Evolutionary conservation across 2,113 vertebrate species (phyloP), one percentile per base, ranked within the genome.

Genomic region (Pitta sordida): DNA sequence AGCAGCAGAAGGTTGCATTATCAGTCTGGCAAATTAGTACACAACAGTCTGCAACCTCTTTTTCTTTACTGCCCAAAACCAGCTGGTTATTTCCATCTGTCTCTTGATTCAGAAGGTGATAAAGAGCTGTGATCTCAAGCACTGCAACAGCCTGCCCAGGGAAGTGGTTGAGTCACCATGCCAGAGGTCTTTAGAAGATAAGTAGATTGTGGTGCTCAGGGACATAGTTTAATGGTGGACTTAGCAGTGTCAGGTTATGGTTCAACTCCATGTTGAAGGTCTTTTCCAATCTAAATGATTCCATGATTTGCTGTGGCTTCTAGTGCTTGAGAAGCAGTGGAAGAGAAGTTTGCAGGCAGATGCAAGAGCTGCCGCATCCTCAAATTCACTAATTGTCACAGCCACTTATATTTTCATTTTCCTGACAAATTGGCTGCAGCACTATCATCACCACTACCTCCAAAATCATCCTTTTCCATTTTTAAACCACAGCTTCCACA

Each of bases 21-120:
- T 2, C 0, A 1, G 41, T 56, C 59, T 1, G 0, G 12, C 44
- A 44, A 53, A 44, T n/a, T 36, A 39, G 37, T 1, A 3, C 34
- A 32, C 2, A 15, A 58, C 24, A 86, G 27, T 24, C 71, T 30
- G 21, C 12, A 22, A 51, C 34, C 29, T 43, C 52, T 63, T 83
- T 46, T 63, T 43, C 63, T 49, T 34, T 12, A 16, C 32, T 29
- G 4, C 22, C 32, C 39, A 39, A 23, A 44, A 44, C 10, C 19
- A n/a, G 32, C 22, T 58, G 46, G 8, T 46, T 91, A 21, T 65
- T 67, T 14, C 20, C 14, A 59, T 15, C 30, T 55, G 86, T 19
- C 53, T 18, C 44, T 51, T 64, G 29, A 13, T 39, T 63, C 43
- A 53, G 62, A 49, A 60, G 67, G 46, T 12, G n/a, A n/a, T 30